Conservation (phyloP, 2,113 vertebrate genomes). For the Brachirus orientalis region DNA sequence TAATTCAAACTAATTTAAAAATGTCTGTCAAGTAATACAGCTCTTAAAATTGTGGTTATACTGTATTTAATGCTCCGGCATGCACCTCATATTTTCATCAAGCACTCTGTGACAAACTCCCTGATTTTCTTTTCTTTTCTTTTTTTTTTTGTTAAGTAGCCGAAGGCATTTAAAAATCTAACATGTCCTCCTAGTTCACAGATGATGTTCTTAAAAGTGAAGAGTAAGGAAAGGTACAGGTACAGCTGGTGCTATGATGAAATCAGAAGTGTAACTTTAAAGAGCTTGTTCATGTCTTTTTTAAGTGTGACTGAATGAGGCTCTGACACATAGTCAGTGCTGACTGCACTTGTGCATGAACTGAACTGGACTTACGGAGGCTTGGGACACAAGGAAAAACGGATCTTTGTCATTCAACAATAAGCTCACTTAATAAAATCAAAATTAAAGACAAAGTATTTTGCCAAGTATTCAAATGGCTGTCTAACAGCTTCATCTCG, state of each 20-base stretch:
- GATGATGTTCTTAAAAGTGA: conserved; percentile 9
- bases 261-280: conserved; percentile 8
- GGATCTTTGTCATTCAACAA: too few relatives aligned
- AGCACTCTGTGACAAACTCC: conserved; percentile 28
- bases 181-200: neutral
- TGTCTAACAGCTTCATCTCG: too few relatives aligned
- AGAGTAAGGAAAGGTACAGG: neutral
- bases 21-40: conserved; percentile 65
- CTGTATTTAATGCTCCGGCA: conserved; percentile 46
- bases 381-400: too few relatives aligned
- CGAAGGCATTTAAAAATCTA: neutral
- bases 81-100: conserved; percentile 56
- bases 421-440: too few relatives aligned
- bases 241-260: neutral
- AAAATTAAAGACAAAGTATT: too few relatives aligned
- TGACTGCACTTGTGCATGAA: too few relatives aligned
- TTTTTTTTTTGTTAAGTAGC: too few relatives aligned
- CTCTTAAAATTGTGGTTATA: conserved; percentile 61
- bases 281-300: neutral
- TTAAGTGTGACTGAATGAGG: neutral
- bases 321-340: neutral
- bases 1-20: conserved; percentile 57
- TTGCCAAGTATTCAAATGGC: too few relatives aligned
- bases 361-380: too few relatives aligned
- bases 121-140: conserved; percentile 1